Conservation (phyloP, 1,140 invertebrate species). For the Leptestheria dahalacensis region DNA sequence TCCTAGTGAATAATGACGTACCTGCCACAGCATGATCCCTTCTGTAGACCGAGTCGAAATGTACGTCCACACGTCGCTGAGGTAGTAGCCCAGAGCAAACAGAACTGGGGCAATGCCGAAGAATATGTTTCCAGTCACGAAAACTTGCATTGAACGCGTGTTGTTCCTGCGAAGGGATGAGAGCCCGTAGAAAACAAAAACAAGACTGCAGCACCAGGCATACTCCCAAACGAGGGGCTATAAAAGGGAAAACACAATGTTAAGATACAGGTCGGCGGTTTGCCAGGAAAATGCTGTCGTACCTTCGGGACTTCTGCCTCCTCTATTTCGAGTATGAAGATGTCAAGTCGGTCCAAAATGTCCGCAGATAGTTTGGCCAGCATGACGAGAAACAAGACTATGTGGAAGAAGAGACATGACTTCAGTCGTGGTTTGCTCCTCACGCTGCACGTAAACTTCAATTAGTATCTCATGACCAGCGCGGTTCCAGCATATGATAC, state of each 20-base stretch:
- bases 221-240: conserved; percentile 85
- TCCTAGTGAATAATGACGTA: conserved; percentile 33
- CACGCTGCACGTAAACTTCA: conserved; percentile 46
- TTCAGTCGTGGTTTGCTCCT: conserved; percentile 81
- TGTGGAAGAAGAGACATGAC: conserved; percentile 84
- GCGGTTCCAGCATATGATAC: too few relatives aligned
- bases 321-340: conserved; percentile 87
- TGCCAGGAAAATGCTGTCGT: too few relatives aligned
- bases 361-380: conserved; percentile 77
- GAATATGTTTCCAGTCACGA: conserved; percentile 59
- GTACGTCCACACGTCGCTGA: conserved; percentile 67
- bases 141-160: conserved; percentile 56
- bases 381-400: conserved; percentile 76
- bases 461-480: too few relatives aligned
- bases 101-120: conserved; percentile 66
- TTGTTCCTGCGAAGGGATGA: conserved; percentile 71
- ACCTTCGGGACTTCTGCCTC: conserved; percentile 81
- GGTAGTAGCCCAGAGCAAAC: conserved; percentile 66
- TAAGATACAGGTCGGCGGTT: too few relatives aligned
- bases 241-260: too few relatives aligned
- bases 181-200: conserved; percentile 73
- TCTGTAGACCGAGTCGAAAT: conserved; percentile 45
- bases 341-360: conserved; percentile 76
- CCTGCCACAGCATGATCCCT: conserved; percentile 65
- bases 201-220: conserved; percentile 71